Evolutionary conservation across 2,888 invertebrate genomes (phyloP).

Genomic region (Lepidocyrtinus sp.): DNA sequence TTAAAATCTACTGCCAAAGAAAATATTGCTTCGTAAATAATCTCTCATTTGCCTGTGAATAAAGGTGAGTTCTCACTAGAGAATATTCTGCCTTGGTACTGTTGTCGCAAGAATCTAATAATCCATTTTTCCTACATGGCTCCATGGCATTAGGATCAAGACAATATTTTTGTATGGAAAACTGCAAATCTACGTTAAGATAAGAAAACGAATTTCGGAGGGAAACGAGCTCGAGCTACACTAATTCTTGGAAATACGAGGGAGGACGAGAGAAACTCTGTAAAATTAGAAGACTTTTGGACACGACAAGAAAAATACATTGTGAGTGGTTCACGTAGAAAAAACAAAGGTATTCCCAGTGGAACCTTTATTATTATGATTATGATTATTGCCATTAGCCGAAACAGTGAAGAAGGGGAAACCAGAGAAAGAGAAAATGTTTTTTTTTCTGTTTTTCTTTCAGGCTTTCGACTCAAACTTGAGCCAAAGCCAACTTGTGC

Average conservation of each 20-base stretch:
- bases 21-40: not conserved
- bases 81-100: not conserved
- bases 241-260: conserved; percentile 16
- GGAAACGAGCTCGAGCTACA: not conserved
- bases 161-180: conserved; percentile 3
- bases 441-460: not conserved
- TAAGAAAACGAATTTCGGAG: not conserved
- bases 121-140: not conserved
- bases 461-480: not conserved
- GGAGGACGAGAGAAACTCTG: not conserved
- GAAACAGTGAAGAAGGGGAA: not conserved
- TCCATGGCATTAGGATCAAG: not conserved
- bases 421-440: not conserved
- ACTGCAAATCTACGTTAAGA: not conserved
- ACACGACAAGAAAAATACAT: not conserved
- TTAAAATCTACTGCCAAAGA: not conserved
- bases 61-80: not conserved
- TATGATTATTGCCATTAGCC: not conserved
- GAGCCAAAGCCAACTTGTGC: not conserved
- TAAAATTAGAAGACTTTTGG: not conserved
- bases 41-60: not conserved
- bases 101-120: not conserved
- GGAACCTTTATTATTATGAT: conserved; percentile 38
- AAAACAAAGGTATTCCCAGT: conserved; percentile 43
- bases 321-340: conserved; percentile 22